These are phyloP conservation scores for Zosterops japonicus DNA, from an alignment of 2,113 vertebrate species.

Conservation along the genomic window DNA sequence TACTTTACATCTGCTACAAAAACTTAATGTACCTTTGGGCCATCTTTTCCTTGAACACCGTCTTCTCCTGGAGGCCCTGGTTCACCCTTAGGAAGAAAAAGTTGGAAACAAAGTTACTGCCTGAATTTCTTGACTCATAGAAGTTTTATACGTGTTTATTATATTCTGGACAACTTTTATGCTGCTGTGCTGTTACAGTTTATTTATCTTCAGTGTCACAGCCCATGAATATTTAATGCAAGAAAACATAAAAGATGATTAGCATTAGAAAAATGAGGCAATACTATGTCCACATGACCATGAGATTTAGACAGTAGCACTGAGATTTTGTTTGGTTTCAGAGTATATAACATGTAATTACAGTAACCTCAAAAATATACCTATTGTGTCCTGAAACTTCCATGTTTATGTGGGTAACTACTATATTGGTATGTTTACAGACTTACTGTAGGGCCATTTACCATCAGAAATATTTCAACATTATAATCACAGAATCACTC, in stretches of 20 bases:
- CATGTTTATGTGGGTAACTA: neutral
- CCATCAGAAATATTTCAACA: neutral
- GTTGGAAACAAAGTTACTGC: neutral
- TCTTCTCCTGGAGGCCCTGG: constrained; percentile 90
- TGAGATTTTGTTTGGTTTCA: neutral
- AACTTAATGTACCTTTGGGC: constrained; percentile 83
- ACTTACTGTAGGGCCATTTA: neutral
- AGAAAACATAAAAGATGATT: neutral
- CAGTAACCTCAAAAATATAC: neutral
- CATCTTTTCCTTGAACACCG: constrained; percentile 92
- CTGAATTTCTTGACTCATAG: neutral
- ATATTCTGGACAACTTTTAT: neutral
- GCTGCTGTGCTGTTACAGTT: neutral
- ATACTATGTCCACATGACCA: neutral
- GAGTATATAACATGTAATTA: neutral
- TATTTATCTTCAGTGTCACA: neutral
- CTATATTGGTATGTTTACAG: neutral
- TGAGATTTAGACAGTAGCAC: neutral
- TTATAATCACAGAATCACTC: neutral
- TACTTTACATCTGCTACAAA: neutral
- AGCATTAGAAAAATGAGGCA: neutral
- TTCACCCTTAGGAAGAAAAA: constrained; percentile 79
- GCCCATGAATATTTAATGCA: neutral
- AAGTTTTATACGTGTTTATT: neutral
- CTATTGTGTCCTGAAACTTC: neutral